Evolutionary conservation across 2,797 vertebrate genomes (phyloP).

Genomic region (Pelobates cultripes): DNA sequence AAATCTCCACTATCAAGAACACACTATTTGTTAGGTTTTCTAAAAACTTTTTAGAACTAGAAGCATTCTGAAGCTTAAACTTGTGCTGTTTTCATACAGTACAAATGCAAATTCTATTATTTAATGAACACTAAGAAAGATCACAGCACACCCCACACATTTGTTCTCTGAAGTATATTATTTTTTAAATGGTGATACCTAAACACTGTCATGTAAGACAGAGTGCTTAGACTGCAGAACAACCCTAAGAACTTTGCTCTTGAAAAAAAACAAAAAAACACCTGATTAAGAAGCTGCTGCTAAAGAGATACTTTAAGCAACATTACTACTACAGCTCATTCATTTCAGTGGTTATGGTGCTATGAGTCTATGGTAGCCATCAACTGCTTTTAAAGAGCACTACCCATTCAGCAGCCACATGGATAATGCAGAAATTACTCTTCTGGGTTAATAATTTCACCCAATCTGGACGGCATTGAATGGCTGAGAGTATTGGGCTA

Average conservation of each 20-base stretch:
- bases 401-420: too few species aligned
- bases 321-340: too few species aligned
- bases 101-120: constrained; percentile 53
- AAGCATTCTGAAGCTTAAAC: constrained; percentile 21
- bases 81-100: constrained; percentile 49
- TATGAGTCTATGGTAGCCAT: too few species aligned
- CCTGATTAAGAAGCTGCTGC: too few species aligned
- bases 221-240: constrained; percentile 55
- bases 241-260: constrained; percentile 38
- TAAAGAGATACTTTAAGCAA: too few species aligned
- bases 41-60: constrained; percentile 29
- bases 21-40: constrained; percentile 26
- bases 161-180: constrained; percentile 46
- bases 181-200: constrained; percentile 55
- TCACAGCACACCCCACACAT: constrained; percentile 44
- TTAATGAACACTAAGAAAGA: constrained; percentile 62
- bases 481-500: too few species aligned
- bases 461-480: too few species aligned
- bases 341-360: too few species aligned
- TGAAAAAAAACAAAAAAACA: too few species aligned
- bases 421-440: too few species aligned
- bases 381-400: too few species aligned
- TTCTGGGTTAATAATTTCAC: too few species aligned
- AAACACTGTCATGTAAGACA: constrained; percentile 56
- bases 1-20: constrained; percentile 37